Percentiles rank a stretch among this genome's conserved stretches.
Evolutionary conservation across 1,140 invertebrate genomes (phyloP).

Genomic region (Drosophila sucinea): DNA sequence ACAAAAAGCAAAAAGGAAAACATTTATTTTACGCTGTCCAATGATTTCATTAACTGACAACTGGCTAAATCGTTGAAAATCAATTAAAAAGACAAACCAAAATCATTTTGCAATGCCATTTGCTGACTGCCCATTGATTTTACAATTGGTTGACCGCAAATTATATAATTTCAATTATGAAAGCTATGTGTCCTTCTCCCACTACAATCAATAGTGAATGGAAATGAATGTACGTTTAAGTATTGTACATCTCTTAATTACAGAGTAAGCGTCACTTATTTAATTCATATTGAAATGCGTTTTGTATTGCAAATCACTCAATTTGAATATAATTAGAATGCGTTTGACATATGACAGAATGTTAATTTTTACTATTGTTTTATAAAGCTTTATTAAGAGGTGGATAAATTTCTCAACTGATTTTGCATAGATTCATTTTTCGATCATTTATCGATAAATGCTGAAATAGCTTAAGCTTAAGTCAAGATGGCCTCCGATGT

Average conservation of each 20-base stretch:
- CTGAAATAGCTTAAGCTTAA: no score
- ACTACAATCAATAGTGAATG: constrained; percentile 1
- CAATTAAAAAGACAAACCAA: constrained; percentile 58
- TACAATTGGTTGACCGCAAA: constrained; percentile 47
- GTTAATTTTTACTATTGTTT: no score
- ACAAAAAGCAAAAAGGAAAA: not conserved
- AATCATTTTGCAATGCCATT: constrained; percentile 52
- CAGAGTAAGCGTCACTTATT: constrained; percentile 1
- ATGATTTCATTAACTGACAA: constrained; percentile 40
- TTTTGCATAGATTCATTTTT: no score
- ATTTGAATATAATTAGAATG: not conserved
- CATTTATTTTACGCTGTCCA: constrained; percentile 32
- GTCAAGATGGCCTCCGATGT: no score
- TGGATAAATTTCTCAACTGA: no score
- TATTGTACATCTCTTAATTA: not conserved
- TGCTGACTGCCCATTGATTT: constrained; percentile 38
- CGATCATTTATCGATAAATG: no score
- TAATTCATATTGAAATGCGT: not conserved
- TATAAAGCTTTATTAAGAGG: no score
- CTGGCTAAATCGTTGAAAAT: constrained; percentile 42
- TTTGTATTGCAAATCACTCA: not conserved
- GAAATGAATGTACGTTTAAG: not conserved
- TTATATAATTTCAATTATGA: constrained; percentile 56
- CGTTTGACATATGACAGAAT: not conserved
- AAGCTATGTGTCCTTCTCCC: not conserved